Base-by-base conservation (phyloP, 2,888 invertebrate species). In the Melinopterus prodromus region DNA sequence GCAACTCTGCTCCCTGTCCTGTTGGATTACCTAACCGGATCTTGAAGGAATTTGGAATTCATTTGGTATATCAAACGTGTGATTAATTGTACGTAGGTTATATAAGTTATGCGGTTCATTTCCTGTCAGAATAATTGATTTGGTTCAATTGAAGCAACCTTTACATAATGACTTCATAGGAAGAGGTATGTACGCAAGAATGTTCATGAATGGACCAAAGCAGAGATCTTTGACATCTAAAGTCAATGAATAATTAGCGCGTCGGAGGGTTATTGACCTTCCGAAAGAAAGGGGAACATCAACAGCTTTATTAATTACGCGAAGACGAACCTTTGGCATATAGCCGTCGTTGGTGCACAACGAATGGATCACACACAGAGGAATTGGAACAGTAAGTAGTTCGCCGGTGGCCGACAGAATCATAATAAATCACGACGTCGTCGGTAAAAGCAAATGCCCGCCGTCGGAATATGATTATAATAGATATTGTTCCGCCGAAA, bases 281-380 rank as follows among this genome's bases (percentile, higher is more conserved):
- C 53, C 53, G 53, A 4, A 53, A 53, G 12, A 53, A 12, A 53
- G 53, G 53, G 7, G 12, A 1, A 7, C 53, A 53, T 53, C 53
- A 53, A 6, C 53, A 53, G 53, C 53, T 7, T 38, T 53, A 53
- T 53, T 53, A 53, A 53, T 53, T 53, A 53, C 12, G 53, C 53
- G 7, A 53, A 12, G 7, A 53, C 53, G 53, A 53, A 53, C 53
- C 53, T 53, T 53, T 53, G 53, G 53, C 53, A 53, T 53, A 53
- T 9, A 53, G 53, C 53, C 53, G 5, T 53, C 53, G 53, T 12
- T 12, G 53, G 53, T 53, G 53, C 53, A 53, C 26, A 26, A 26
- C 53, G 53, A 53, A 53, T 53, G 53, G 53, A 53, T 53, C 53
- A 53, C 53, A 53, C 53, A 53, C 53, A 53, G 53, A 53, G 53